Conservation (phyloP, 23 tunicate genomes). For the Diplosoma virens region DNA sequence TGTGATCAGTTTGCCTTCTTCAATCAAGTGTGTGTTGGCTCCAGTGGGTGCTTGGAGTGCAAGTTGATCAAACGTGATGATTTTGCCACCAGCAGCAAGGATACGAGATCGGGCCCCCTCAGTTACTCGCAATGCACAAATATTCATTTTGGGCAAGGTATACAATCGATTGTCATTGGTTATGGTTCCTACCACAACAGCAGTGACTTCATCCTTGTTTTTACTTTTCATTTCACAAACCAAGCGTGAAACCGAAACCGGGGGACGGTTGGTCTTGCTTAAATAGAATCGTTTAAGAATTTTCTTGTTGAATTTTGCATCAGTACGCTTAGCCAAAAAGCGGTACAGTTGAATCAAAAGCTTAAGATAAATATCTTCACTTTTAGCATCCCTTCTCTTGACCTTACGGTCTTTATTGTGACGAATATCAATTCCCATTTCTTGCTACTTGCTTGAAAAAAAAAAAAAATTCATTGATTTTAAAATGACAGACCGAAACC, state of each 20-base stretch:
- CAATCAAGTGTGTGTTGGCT: constrained; percentile 85
- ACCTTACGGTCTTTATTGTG: background rate
- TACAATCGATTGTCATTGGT: no score
- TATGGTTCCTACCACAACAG: constrained; percentile 86
- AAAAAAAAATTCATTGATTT: no score
- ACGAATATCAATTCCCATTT: background rate
- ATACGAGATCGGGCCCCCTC: constrained; percentile 16
- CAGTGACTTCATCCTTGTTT: constrained; percentile 61
- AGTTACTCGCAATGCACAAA: background rate
- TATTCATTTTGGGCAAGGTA: no score
- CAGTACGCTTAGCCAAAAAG: constrained; percentile 76
- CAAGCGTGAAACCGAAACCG: constrained; percentile 77
- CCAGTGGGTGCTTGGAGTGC: constrained; percentile 98
- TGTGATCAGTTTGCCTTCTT: no score
- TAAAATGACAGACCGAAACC: no score
- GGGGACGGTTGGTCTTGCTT: constrained; percentile 92
- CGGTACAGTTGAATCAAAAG: constrained; percentile 88
- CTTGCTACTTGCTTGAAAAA: no score
- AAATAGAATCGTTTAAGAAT: constrained; percentile 86
- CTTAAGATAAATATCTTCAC: background rate
- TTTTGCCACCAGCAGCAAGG: constrained; percentile 84
- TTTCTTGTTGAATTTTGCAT: constrained; percentile 73
- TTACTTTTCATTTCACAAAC: constrained; percentile 68
- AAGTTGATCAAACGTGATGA: constrained; percentile 97
- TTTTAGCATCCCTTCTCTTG: background rate